A percentile compares a stretch with the other conserved stretches of the same genome.
These are phyloP conservation scores for Antheraea yamamai DNA, from an alignment of 2,888 invertebrate genomes.

Conservation along the genomic window DNA sequence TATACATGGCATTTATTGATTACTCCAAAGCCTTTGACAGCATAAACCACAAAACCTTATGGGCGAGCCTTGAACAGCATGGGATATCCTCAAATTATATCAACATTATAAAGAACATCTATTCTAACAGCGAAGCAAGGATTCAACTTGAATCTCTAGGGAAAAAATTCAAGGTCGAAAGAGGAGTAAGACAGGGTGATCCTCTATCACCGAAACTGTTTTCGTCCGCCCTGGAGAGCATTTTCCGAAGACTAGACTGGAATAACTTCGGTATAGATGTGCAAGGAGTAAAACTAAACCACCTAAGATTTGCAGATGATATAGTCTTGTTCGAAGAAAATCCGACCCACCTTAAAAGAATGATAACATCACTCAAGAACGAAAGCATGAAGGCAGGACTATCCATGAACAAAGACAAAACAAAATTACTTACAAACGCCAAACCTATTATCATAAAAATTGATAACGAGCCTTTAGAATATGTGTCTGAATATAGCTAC, in stretches of 20 bases:
- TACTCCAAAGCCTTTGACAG: conserved; percentile 9
- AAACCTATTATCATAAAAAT: conserved; percentile 3
- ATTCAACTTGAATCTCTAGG: background rate
- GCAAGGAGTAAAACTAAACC: conserved; percentile 6
- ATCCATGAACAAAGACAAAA: conserved; percentile 10
- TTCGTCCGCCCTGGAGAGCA: background rate
- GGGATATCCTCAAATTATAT: background rate
- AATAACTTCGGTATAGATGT: background rate
- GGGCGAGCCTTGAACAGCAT: background rate
- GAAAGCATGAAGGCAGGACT: conserved; percentile 11
- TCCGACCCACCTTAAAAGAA: conserved; percentile 15
- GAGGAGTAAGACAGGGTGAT: background rate
- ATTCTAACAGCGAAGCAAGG: background rate
- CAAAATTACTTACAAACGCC: conserved; percentile 8
- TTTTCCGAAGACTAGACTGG: background rate
- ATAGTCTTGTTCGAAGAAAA: conserved; percentile 22
- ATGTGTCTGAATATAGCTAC: too few species aligned
- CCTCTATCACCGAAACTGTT: background rate
- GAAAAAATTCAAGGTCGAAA: background rate
- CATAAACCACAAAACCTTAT: background rate
- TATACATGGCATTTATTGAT: conserved; percentile 6
- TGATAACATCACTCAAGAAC: conserved; percentile 14
- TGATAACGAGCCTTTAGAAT: background rate
- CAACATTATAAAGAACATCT: background rate
- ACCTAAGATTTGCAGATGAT: background rate